phyloP scores from a whole-genome alignment of 2,797 vertebrate species.

The Furcifer pardalis region DNA sequence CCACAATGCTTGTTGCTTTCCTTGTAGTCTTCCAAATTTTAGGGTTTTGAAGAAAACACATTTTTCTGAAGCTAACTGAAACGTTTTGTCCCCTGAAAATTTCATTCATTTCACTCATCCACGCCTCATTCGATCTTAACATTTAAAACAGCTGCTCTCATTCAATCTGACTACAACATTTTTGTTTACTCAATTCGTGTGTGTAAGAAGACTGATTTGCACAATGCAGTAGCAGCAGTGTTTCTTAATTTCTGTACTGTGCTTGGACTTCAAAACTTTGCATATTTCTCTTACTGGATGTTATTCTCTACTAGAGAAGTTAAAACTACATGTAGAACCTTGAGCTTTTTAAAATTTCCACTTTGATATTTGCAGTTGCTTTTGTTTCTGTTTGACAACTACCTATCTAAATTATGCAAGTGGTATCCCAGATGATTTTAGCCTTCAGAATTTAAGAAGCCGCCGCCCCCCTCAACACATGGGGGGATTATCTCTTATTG shows the following conservation, averaged over 20 bases:
- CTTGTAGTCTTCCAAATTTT: constrained; percentile 2
- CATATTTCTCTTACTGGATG: not conserved
- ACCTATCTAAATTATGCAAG: not conserved
- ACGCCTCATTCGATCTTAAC: constrained; percentile 46
- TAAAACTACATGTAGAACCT: not conserved
- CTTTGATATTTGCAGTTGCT: not conserved
- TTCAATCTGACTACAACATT: not conserved
- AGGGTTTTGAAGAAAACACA: constrained; percentile 46
- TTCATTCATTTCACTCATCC: constrained; percentile 52
- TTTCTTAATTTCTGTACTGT: constrained; percentile 1
- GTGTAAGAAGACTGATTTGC: not conserved
- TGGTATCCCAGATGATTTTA: not conserved
- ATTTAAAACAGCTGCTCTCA: constrained; percentile 17
- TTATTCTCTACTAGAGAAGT: not conserved
- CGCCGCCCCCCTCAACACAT: no score
- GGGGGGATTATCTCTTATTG: not conserved
- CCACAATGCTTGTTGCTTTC: constrained; percentile 33
- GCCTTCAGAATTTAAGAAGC: not conserved
- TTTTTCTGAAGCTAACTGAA: constrained; percentile 40
- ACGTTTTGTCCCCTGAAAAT: constrained; percentile 48
- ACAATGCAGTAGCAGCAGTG: not conserved
- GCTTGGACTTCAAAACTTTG: not conserved
- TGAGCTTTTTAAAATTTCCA: constrained; percentile 19
- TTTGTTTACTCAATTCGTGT: not conserved
- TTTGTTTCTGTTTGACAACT: not conserved